Evolutionary conservation across 2,797 vertebrate species (phyloP), one percentile per base, ranked within the genome.

Genomic region (Anguilla obscura): DNA sequence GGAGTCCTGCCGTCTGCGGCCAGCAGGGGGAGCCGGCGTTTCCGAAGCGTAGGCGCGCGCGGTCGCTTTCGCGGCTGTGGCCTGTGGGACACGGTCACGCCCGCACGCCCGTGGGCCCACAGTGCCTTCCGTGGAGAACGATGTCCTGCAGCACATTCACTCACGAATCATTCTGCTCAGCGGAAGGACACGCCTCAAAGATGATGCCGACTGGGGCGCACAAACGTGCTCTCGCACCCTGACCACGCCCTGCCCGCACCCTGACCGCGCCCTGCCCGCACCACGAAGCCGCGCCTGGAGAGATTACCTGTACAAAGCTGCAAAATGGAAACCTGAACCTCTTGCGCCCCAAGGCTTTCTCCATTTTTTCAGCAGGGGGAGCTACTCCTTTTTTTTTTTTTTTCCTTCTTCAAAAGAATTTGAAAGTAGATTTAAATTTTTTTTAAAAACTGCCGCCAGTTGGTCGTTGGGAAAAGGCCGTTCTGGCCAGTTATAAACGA

Each of bases 71-170:
- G n/a, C 18, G 79, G 14, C 8, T 50, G 52, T 24, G 56, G 58
- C 14, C 1, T 33, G 76, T 0, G 52, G 66, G 63, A 24, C 3
- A 36, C 0, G 50, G 76, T 85, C 87, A 89, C 90, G 92, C 85
- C 36, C 82, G 89, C 87, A 90, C 88, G 85, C 79, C 91, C 91
- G 91, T 90, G 90, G 36, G 36, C 36, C 36, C 91, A 92, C 92
- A 91, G 95, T 96, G 95, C 95, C 95, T 95, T 94, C 36, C 91
- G 84, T 83, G 86, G 85, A 88, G 90, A 91, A 92, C 92, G 79
- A 58, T 82, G 66, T 90, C 92, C 85, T 85, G 12, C 87, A 90
- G 60, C 36, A 40, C 36, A 40, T 40, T 89, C 88, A 48, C 33
- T 84, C 56, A 71, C 60, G 82, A 89, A 48, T 36, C 40, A 24